phyloP scores from a whole-genome alignment of 2,797 vertebrate species.

The Pseudocheirus occidentalis region DNA sequence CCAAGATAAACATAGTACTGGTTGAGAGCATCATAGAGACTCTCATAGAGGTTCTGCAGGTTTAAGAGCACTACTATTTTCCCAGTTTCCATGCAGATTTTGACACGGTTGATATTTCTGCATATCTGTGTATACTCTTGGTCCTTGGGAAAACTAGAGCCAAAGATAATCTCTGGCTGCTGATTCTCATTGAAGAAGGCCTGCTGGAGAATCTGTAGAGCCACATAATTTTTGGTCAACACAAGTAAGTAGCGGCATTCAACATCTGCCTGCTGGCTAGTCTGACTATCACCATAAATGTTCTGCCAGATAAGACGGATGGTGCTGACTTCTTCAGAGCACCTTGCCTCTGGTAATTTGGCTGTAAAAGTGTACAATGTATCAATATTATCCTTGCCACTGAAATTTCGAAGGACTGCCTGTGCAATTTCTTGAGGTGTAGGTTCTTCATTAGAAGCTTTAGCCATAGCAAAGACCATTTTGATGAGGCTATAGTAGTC shows the following conservation, averaged over 20 bases:
- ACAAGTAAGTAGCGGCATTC: conserved; percentile 95
- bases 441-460: conserved; percentile 83
- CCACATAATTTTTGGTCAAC: conserved; percentile 94
- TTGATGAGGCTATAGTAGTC: conserved; percentile 99
- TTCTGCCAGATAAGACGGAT: conserved; percentile 91
- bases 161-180: conserved; percentile 96
- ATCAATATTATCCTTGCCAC: conserved; percentile 90
- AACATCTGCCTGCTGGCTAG: conserved; percentile 25
- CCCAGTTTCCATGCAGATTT: conserved; percentile 98
- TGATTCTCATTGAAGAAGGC: conserved; percentile 84
- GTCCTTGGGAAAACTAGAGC: conserved; percentile 96
- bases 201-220: conserved; percentile 94
- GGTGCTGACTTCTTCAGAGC: conserved; percentile 81
- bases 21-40: conserved; percentile 97
- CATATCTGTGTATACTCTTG: conserved; percentile 98
- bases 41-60: conserved; percentile 97
- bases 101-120: conserved; percentile 96
- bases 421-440: conserved; percentile 84
- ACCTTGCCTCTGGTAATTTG: conserved; percentile 74
- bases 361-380: conserved; percentile 88
- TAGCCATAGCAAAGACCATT: conserved; percentile 92
- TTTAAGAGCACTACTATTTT: conserved; percentile 94
- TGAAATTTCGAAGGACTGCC: conserved; percentile 94
- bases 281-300: conserved; percentile 84
- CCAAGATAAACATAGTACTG: conserved; percentile 97